Base-by-base conservation (phyloP, 2,113 vertebrate genomes). In the Bufo bufo region DNA sequence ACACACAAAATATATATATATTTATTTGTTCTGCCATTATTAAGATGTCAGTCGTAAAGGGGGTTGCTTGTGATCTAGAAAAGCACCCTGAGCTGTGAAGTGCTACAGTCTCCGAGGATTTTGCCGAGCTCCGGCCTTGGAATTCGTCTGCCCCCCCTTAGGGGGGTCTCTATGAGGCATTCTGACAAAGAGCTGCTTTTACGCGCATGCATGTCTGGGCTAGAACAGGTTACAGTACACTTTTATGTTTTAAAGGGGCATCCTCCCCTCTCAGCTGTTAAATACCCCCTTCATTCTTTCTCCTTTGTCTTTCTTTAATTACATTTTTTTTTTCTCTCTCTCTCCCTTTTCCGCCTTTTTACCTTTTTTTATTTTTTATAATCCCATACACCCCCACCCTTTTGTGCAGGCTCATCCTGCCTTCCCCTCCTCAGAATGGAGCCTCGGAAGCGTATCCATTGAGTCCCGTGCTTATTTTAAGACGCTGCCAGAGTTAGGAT, bases 391-490 rank as follows among this genome's bases (percentile, higher is more conserved):
- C 66, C 82, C 77, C 79, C 77, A 90, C 78, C 14, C 72, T 85
- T 74, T 49, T 82, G 66, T 72, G 19, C 58, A 3, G 20, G 6
- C 50, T 14, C 43, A 33, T 52, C 10, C 8, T 58, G 20, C 8
- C n/a, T 19, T 13, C 19, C 49, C 89, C 54, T 45, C 88, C 63
- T 81, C 33, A 33, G 33, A 33, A 33, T 33, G 33, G 33, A n/a
- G 86, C 19, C 17, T 82, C 69, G 56, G 78, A 83, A 83, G 86
- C 66, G 50, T 88, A 50, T 82, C 69, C 80, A 87, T 87, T 66
- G 59, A 82, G 80, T 84, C 81, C 81, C 19, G 59, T 54, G 87
- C 81, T 88, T 88, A 88, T 88, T 88, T 88, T 88, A 88, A 77
- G 87, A 72, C 81, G n/a, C 81, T 88, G 71, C 80, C 87, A 77